Evolutionary conservation across 1,140 invertebrate genomes (phyloP), one percentile per base, ranked within the genome.

Genomic region (Rhopalosiphum maidis): DNA sequence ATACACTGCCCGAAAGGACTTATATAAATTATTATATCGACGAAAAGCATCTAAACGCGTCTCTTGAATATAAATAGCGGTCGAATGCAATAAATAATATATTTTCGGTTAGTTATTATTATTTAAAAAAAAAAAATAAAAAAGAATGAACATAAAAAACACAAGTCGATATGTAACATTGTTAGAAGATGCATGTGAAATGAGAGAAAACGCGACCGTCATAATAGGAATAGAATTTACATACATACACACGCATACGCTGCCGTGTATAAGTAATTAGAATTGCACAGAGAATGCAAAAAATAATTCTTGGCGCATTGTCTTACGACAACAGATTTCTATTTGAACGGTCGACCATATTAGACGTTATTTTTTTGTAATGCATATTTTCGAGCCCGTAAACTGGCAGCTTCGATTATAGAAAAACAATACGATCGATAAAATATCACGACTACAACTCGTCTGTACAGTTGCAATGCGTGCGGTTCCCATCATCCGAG

Each of bases 311-410:
- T 41, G 4, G 23, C 37, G 23, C 25, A 60, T 90, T 90, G 88
- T 90, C 54, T 90, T 60, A 30, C 41, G 25, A 41, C 8, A 48
- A 88, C 18, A 60, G 88, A 90, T 90, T 90, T 90, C 88, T 60
- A 90, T 90, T 90, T n/a, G 88, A 60, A 77, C 60, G 60, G n/a
- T 21, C 18, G 30, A n/a, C 60, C n/a, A 77, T 77, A n/a, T n/a
- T n/a, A 18, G 60, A n/a, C 60, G 30, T 77, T 60, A 30, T 68
- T 77, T n/a, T 77, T 77, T 77, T 77, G 60, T 77, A 35, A n/a
- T n/a, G 21, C 30, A 77, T 77, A 77, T 77, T 77, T 77, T 77
- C 60, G 60, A 77, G 15, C 15, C 60, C n/a, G n/a, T 77, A n/a
- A 77, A 77, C 41, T 41, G 41, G 41, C 60, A 18, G 15, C 30